These are phyloP conservation scores for Hydropsyche tenuis DNA, from an alignment of 1,140 invertebrate genomes.

Conservation along the genomic window DNA sequence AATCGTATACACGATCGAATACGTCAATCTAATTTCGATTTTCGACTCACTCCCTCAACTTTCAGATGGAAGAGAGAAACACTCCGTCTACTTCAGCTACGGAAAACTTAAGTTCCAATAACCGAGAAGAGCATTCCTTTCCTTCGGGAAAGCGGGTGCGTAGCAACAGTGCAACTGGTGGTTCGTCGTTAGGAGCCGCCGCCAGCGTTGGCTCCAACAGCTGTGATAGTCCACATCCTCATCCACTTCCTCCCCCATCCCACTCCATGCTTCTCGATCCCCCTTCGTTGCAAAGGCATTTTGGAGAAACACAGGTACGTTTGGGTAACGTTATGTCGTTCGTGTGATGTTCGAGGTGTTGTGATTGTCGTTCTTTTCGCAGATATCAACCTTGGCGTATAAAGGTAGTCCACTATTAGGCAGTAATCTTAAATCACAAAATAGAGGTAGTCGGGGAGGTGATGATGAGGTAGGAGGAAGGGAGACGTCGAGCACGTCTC, in stretches of 20 bases:
- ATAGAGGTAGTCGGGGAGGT: slow-evolving; percentile 13
- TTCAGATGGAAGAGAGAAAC: slow-evolving; percentile 58
- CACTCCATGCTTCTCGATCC: slow-evolving; percentile 53
- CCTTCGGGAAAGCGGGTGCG: slow-evolving; percentile 50
- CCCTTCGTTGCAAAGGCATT: slow-evolving; percentile 41
- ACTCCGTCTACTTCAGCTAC: slow-evolving; percentile 58
- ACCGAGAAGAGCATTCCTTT: slow-evolving; percentile 36
- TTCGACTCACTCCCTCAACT: too few relatives aligned
- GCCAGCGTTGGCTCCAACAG: slow-evolving; percentile 59
- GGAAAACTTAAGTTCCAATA: slow-evolving; percentile 55
- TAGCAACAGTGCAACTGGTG: slow-evolving; percentile 44
- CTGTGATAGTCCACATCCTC: slow-evolving; percentile 71
- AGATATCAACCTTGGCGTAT: slow-evolving; percentile 45
- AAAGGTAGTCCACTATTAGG: slow-evolving; percentile 43
- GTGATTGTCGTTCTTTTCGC: background rate
- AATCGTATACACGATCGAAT: background rate
- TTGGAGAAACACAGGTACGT: slow-evolving; percentile 42
- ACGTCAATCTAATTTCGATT: too few relatives aligned
- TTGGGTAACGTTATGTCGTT: background rate
- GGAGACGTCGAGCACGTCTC: slow-evolving; percentile 13
- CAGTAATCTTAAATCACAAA: slow-evolving; percentile 35
- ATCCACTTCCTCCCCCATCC: slow-evolving; percentile 60
- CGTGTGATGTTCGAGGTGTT: too few relatives aligned
- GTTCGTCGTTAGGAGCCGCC: slow-evolving; percentile 56
- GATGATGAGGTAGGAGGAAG: slow-evolving; percentile 25